These are phyloP conservation scores for Thunnus thynnus DNA, from an alignment of 2,113 vertebrate genomes.

Conservation along the genomic window DNA sequence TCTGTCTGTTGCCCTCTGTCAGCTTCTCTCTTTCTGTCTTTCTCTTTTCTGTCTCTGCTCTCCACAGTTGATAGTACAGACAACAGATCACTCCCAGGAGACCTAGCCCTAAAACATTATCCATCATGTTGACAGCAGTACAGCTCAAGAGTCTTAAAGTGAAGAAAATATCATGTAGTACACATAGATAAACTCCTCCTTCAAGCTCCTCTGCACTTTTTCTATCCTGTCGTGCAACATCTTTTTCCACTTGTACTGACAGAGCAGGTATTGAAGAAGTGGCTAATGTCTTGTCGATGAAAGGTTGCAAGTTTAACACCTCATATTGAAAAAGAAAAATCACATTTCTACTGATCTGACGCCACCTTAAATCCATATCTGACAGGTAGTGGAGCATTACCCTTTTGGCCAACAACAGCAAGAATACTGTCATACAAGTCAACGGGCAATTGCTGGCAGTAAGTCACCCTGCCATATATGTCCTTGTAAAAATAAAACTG, in stretches of 20 bases:
- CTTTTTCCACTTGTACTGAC: slow-evolving; percentile 49
- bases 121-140: slow-evolving; percentile 76
- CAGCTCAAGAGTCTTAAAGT: slow-evolving; percentile 75
- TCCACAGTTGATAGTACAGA: slow-evolving; percentile 71
- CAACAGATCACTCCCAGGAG: slow-evolving; percentile 79
- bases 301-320: slow-evolving; percentile 29
- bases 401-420: slow-evolving; percentile 60
- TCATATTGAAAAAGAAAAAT: slow-evolving; percentile 14
- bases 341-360: slow-evolving; percentile 43
- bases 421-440: slow-evolving; percentile 46
- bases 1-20: slow-evolving; percentile 72
- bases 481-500: slow-evolving; percentile 78
- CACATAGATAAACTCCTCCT: slow-evolving; percentile 70
- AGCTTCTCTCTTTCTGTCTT: slow-evolving; percentile 57
- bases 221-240: slow-evolving; percentile 33
- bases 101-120: slow-evolving; percentile 74
- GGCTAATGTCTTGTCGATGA: slow-evolving; percentile 6
- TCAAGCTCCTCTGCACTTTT: slow-evolving; percentile 44
- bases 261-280: slow-evolving; percentile 30
- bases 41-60: slow-evolving; percentile 57
- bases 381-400: slow-evolving; percentile 48
- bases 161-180: slow-evolving; percentile 75
- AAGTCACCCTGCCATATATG: slow-evolving; percentile 69
- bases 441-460: slow-evolving; percentile 57
- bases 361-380: slow-evolving; percentile 59